These are phyloP conservation scores for Ischnura elegans DNA, from an alignment of 2,888 invertebrate genomes.

Conservation along the genomic window DNA sequence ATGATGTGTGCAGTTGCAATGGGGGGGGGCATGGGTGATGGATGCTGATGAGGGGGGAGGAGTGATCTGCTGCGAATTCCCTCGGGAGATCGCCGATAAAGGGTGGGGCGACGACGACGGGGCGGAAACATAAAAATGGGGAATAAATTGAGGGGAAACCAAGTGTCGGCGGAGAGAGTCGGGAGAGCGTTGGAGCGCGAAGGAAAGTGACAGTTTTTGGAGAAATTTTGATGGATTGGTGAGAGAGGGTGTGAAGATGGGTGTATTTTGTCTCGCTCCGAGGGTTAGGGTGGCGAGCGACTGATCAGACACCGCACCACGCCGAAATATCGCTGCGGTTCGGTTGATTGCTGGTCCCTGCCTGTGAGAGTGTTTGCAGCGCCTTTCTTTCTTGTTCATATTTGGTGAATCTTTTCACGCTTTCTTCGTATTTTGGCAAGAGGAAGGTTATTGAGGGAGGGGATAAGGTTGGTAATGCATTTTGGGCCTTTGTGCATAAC, in stretches of 20 bases:
- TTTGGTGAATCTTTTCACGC: too few relatives aligned
- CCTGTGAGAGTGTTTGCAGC: too few relatives aligned
- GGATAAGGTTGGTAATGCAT: too few relatives aligned
- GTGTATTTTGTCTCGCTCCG: not conserved
- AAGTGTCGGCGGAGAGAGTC: not conserved
- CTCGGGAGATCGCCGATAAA: not conserved
- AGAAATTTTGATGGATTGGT: conserved; percentile 20
- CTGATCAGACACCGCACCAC: too few relatives aligned
- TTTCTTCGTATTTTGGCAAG: too few relatives aligned
- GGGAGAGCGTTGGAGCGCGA: not conserved
- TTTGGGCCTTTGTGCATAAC: too few relatives aligned
- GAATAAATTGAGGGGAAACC: conserved; percentile 20
- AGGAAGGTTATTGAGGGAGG: too few relatives aligned
- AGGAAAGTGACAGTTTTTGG: conserved; percentile 8
- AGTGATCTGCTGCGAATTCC: not conserved
- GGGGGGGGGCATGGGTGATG: not conserved
- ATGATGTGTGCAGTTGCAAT: too few relatives aligned
- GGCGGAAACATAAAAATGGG: not conserved
- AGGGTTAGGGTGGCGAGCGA: not conserved
- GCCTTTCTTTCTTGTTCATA: too few relatives aligned
- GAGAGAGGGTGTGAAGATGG: not conserved
- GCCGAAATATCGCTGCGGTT: too few relatives aligned
- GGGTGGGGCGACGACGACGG: not conserved
- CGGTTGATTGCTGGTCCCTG: too few relatives aligned
- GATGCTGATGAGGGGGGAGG: not conserved